phyloP scores from a whole-genome alignment of 2,888 invertebrate genomes.

The Petrolisthes cinctipes region DNA sequence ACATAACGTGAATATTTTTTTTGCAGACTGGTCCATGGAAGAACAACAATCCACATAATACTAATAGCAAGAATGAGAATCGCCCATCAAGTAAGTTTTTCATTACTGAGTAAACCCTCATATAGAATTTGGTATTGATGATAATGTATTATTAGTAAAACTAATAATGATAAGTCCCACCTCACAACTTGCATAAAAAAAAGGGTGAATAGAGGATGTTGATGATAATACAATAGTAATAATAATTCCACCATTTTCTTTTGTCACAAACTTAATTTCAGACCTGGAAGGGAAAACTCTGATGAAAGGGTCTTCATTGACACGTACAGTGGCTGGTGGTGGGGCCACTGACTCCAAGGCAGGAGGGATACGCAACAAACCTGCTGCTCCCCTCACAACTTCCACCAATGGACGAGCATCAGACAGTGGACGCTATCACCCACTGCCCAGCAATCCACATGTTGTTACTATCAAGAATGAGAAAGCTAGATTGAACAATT shows the following conservation, averaged over 20 bases:
- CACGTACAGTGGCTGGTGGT: slow-evolving; percentile 47
- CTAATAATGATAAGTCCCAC: too few relatives aligned
- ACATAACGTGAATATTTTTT: too few relatives aligned
- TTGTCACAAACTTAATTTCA: neutral
- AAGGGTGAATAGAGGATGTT: neutral
- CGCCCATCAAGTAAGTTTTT: slow-evolving; percentile 27
- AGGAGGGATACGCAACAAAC: neutral
- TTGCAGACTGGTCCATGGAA: neutral
- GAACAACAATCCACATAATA: neutral
- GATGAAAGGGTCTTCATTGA: slow-evolving; percentile 50
- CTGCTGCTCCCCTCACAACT: neutral
- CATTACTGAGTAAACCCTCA: neutral
- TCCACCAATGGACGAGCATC: neutral
- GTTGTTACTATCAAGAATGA: slow-evolving; percentile 61
- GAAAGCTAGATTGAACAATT: slow-evolving; percentile 27
- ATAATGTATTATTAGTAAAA: too few relatives aligned
- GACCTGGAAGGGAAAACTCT: slow-evolving; percentile 44
- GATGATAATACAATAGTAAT: too few relatives aligned
- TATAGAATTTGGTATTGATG: neutral
- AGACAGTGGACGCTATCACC: slow-evolving; percentile 40
- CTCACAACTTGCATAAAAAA: neutral
- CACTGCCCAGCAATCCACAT: slow-evolving; percentile 52
- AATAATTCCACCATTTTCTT: neutral
- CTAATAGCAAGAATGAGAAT: slow-evolving; percentile 38
- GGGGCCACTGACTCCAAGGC: neutral